phyloP scores from a whole-genome alignment of 2,797 vertebrate genomes.

The Phrynocephalus forsythii region DNA sequence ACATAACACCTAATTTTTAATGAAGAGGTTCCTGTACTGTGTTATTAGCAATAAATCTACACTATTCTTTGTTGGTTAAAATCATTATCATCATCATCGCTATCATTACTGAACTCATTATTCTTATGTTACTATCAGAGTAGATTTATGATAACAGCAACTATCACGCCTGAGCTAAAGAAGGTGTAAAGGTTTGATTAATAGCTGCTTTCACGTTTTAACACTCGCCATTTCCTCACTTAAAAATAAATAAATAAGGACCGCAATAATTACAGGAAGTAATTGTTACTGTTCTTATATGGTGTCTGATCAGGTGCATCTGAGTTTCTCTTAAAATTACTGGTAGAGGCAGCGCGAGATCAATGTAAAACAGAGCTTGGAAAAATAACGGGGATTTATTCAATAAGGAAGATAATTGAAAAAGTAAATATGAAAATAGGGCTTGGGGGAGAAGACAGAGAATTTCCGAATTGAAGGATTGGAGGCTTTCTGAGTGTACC shows the following conservation, averaged over 20 bases:
- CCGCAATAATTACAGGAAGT: constrained; percentile 77
- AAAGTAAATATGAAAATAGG: constrained; percentile 42
- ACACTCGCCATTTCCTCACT: constrained; percentile 81
- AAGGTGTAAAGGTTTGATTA: constrained; percentile 89
- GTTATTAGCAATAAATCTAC: constrained; percentile 91
- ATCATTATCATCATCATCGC: constrained; percentile 89
- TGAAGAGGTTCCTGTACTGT: constrained; percentile 87
- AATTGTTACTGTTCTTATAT: constrained; percentile 79
- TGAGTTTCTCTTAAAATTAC: constrained; percentile 62
- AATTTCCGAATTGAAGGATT: not conserved
- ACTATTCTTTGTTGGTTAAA: constrained; percentile 90
- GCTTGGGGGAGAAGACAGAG: not conserved
- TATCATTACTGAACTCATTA: constrained; percentile 91
- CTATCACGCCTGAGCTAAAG: constrained; percentile 87
- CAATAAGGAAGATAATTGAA: constrained; percentile 40
- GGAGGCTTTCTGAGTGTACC: not conserved
- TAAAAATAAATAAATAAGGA: constrained; percentile 75
- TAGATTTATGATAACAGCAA: constrained; percentile 86
- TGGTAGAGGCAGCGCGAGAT: constrained; percentile 36
- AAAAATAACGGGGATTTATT: constrained; percentile 58
- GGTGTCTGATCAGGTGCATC: constrained; percentile 70
- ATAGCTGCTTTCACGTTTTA: constrained; percentile 87
- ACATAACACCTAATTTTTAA: constrained; percentile 82
- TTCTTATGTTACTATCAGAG: constrained; percentile 88
- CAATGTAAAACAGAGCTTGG: constrained; percentile 37